A percentile compares a stretch with the other conserved stretches of the same genome.
These are phyloP conservation scores for Aphaenogaster rudis DNA, from an alignment of 1,140 invertebrate genomes.

Conservation along the genomic window DNA sequence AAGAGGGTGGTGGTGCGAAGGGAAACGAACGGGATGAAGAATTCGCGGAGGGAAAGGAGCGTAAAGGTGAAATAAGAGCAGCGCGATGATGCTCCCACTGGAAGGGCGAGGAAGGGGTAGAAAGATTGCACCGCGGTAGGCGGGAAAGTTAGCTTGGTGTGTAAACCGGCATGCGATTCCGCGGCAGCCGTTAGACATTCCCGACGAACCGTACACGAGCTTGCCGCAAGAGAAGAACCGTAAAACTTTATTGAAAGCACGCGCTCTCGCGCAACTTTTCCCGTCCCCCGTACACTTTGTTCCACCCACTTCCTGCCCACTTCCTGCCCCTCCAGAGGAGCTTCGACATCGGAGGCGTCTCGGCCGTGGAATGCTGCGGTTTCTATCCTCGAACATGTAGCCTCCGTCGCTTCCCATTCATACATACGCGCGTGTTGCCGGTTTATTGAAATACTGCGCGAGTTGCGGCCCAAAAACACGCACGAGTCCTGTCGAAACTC, in stretches of 20 bases:
- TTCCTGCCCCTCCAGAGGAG: neutral
- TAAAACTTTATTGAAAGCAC: slow-evolving; percentile 66
- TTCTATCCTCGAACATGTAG: slow-evolving; percentile 41
- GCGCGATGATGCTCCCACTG: slow-evolving; percentile 1
- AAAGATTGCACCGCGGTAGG: slow-evolving; percentile 60
- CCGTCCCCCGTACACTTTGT: neutral
- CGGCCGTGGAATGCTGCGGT: slow-evolving; percentile 25
- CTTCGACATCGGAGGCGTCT: slow-evolving; percentile 1
- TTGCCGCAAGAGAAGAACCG: slow-evolving; percentile 52
- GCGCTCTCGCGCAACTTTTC: slow-evolving; percentile 41
- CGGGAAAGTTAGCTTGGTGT: slow-evolving; percentile 56
- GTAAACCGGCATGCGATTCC: slow-evolving; percentile 62
- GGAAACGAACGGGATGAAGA: slow-evolving; percentile 31
- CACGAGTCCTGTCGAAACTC: slow-evolving; percentile 35
- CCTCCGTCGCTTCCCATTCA: neutral
- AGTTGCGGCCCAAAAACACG: slow-evolving; percentile 38
- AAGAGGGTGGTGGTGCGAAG: neutral
- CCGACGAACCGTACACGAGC: slow-evolving; percentile 7
- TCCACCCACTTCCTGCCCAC: neutral
- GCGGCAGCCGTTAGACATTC: slow-evolving; percentile 55
- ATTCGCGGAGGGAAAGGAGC: slow-evolving; percentile 27
- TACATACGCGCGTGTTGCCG: neutral
- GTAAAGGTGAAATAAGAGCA: slow-evolving; percentile 52
- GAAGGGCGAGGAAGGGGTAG: neutral
- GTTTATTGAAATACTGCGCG: slow-evolving; percentile 47